phyloP scores from a whole-genome alignment of 2,113 vertebrate genomes.

The Puma concolor region DNA sequence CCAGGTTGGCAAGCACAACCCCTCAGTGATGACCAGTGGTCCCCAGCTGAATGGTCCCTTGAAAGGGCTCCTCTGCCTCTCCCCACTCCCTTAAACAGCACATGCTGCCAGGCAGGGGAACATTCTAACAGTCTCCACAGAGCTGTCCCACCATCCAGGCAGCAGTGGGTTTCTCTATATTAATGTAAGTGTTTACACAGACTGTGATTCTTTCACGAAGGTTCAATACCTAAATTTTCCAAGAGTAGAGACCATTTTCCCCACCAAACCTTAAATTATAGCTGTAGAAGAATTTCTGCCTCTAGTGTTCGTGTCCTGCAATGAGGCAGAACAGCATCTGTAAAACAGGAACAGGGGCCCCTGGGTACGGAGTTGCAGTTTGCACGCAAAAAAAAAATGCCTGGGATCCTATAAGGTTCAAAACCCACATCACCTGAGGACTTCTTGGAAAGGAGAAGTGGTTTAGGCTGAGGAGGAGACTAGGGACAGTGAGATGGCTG shows the following conservation, averaged over 20 bases:
- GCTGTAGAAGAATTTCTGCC: background rate
- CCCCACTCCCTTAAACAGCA: background rate
- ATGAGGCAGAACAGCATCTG: background rate
- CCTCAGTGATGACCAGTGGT: background rate
- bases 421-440: background rate
- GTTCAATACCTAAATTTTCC: background rate
- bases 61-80: background rate
- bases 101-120: background rate
- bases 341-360: too few relatives aligned
- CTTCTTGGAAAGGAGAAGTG: background rate
- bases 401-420: background rate
- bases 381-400: background rate
- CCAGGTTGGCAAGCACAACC: background rate
- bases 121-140: background rate
- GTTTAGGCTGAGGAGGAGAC: background rate
- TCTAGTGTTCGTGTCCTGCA: background rate
- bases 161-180: background rate
- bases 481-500: background rate
- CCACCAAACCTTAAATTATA: background rate
- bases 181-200: background rate
- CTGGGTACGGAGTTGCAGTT: rapidly evolving
- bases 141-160: background rate
- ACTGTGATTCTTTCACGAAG: background rate
- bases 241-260: background rate
- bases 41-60: background rate